Percentiles rank a stretch among this genome's conserved stretches.
Conservation (phyloP, 1,140 invertebrate genomes). For the Drosophila willistoni region DNA sequence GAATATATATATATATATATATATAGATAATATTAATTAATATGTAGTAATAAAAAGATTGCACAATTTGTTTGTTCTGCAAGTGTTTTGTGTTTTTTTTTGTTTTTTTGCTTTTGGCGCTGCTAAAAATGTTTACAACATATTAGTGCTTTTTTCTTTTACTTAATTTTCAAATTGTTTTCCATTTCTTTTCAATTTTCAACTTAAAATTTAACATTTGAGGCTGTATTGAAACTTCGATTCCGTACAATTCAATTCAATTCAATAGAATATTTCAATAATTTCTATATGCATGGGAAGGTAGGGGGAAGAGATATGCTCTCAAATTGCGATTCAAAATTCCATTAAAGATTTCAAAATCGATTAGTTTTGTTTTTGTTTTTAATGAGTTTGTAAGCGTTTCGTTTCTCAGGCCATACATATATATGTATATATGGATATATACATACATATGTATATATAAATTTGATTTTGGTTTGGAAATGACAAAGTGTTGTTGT, state of each 20-base stretch:
- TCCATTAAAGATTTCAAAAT: not conserved
- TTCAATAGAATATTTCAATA: not conserved
- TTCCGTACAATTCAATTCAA: not conserved
- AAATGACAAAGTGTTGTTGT: conserved; percentile 1
- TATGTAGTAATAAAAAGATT: conserved; percentile 17
- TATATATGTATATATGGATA: not conserved
- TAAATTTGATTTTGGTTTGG: not conserved
- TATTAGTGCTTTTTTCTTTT: conserved; percentile 17
- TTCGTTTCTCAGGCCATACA: conserved; percentile 1
- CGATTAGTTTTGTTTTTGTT: not conserved
- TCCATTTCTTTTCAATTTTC: not conserved
- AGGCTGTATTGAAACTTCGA: conserved; percentile 5
- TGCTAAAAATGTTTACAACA: conserved; percentile 69
- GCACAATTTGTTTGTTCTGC: conserved; percentile 22
- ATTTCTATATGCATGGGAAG: not conserved
- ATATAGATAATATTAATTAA: conserved; percentile 36
- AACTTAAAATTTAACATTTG: conserved; percentile 11
- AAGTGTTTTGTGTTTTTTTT: conserved; percentile 27
- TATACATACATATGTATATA: not conserved
- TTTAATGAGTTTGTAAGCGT: not conserved
- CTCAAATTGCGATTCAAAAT: not conserved
- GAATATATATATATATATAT: conserved; percentile 29
- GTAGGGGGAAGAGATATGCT: not conserved
- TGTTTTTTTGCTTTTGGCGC: conserved; percentile 66
- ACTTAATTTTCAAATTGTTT: conserved; percentile 8